phyloP scores from a whole-genome alignment of 1,140 invertebrate genomes.

The Orius insidiosus region DNA sequence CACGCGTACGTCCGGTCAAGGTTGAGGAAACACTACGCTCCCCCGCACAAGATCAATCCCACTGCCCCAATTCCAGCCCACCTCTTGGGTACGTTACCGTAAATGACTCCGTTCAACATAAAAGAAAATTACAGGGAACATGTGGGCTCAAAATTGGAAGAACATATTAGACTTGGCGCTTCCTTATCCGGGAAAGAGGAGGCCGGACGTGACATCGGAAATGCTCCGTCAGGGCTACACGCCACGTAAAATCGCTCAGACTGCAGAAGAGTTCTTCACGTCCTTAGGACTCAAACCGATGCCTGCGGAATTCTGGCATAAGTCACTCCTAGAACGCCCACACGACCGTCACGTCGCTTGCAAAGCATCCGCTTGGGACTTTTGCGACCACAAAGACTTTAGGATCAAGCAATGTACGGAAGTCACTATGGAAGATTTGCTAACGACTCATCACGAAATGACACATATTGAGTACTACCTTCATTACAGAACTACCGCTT shows the following conservation, averaged over 20 bases:
- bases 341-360: slow-evolving; percentile 57
- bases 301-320: slow-evolving; percentile 61
- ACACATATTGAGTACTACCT: slow-evolving; percentile 67
- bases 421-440: slow-evolving; percentile 58
- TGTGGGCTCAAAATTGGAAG: slow-evolving; percentile 73
- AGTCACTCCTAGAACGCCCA: slow-evolving; percentile 55
- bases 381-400: slow-evolving; percentile 62
- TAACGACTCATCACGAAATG: slow-evolving; percentile 74
- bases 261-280: slow-evolving; percentile 66
- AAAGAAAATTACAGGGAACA: slow-evolving; percentile 32
- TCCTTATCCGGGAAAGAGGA: slow-evolving; percentile 53
- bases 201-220: slow-evolving; percentile 54
- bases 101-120: too few relatives aligned
- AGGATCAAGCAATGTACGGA: slow-evolving; percentile 87
- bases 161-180: slow-evolving; percentile 59
- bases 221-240: slow-evolving; percentile 56
- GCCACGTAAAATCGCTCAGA: slow-evolving; percentile 54
- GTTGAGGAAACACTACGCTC: slow-evolving; percentile 48
- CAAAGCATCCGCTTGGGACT: slow-evolving; percentile 76
- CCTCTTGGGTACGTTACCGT: slow-evolving; percentile 36
- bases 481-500: slow-evolving; percentile 58
- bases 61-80: slow-evolving; percentile 61
- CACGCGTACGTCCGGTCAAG: slow-evolving; percentile 67
- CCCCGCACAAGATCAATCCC: slow-evolving; percentile 35
- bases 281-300: slow-evolving; percentile 59